Conservation (phyloP, 1,140 invertebrate species). For the Drosophila elegans region DNA sequence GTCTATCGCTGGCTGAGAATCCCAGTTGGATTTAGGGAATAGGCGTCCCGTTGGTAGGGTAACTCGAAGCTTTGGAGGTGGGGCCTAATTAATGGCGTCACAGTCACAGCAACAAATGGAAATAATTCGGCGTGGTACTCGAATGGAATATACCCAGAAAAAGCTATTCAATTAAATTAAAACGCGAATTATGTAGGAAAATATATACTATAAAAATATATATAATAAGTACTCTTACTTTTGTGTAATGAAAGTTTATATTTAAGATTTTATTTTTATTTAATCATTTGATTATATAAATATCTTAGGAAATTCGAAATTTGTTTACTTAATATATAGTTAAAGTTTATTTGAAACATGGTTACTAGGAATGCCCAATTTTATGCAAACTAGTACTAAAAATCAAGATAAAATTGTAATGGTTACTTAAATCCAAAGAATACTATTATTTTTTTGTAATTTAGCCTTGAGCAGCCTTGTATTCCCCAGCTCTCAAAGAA, state of each 20-base stretch:
- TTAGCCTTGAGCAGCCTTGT: not conserved
- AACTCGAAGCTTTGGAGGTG: slow-evolving; percentile 23
- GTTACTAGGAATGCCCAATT: too few species aligned
- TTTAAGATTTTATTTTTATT: too few species aligned
- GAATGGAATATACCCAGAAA: slow-evolving; percentile 17
- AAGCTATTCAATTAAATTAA: too few species aligned
- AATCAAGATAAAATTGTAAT: not conserved
- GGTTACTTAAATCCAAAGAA: not conserved
- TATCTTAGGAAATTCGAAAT: too few species aligned
- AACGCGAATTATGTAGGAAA: too few species aligned
- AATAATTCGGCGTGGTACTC: not conserved
- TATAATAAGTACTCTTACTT: too few species aligned
- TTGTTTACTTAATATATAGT: too few species aligned
- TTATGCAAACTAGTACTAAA: not conserved
- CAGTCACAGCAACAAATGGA: slow-evolving; percentile 33
- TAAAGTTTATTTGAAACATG: too few species aligned
- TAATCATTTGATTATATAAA: too few species aligned
- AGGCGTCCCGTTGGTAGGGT: slow-evolving; percentile 14
- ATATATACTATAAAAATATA: too few species aligned
- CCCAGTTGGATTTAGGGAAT: slow-evolving; percentile 12
- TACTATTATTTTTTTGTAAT: not conserved
- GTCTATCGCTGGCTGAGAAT: slow-evolving; percentile 62
- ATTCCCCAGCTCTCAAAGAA: not conserved
- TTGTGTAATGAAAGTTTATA: too few species aligned
- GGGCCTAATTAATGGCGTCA: slow-evolving; percentile 75